These are phyloP conservation scores for Hemiprocne comata DNA, from an alignment of 2,113 vertebrate genomes.

Conservation along the genomic window DNA sequence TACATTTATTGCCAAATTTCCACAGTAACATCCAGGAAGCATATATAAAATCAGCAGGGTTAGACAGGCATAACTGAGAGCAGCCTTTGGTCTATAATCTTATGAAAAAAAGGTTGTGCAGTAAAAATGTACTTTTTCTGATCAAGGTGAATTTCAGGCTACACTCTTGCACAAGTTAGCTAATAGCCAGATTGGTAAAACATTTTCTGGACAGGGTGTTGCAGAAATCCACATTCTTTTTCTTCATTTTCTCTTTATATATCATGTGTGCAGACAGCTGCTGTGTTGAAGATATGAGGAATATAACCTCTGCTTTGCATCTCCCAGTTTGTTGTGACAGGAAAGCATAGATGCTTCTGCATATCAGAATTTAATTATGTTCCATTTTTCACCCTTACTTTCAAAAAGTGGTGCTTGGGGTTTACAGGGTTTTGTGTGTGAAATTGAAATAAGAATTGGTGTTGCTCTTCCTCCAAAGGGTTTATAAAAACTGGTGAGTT, in stretches of 20 bases:
- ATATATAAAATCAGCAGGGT: neutral
- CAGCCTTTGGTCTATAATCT: neutral
- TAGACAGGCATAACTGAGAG: neutral
- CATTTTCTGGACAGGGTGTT: neutral
- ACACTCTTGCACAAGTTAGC: neutral
- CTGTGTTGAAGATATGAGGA: neutral
- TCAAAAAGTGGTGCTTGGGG: neutral
- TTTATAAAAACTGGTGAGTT: neutral
- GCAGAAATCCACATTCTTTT: neutral
- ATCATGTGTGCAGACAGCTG: neutral
- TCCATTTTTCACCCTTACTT: neutral
- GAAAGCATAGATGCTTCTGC: neutral
- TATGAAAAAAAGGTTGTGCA: neutral
- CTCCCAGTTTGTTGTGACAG: neutral
- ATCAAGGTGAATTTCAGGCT: neutral
- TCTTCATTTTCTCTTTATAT: neutral
- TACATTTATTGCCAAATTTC: conserved; percentile 1
- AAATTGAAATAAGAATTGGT: neutral
- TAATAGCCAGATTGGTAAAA: neutral
- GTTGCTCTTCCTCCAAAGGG: neutral
- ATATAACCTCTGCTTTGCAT: neutral
- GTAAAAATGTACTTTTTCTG: neutral
- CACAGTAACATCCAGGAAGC: neutral
- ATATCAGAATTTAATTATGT: neutral
- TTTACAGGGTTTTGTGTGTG: neutral